Base-by-base conservation (phyloP, 2,113 vertebrate species). In the Peromyscus leucopus region DNA sequence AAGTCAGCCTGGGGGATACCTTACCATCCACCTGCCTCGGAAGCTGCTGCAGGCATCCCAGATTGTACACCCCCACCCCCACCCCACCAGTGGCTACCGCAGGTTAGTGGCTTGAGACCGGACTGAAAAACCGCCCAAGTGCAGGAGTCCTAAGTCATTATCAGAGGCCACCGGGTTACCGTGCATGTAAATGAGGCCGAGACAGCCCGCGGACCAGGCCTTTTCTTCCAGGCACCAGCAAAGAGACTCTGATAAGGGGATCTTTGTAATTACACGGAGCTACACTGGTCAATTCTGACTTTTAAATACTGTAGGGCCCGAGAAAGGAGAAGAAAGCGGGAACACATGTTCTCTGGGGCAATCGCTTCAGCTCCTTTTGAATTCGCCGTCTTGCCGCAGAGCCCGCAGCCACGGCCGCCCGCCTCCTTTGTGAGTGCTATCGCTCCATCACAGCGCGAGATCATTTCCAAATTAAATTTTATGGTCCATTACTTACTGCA, bases 391-490 rank as follows among this genome's bases (percentile, higher is more conserved):
- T 98, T 98, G 98, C 99, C 96, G 98, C 97, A 97, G 98, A 98
- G 98, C 89, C n/a, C 97, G 98, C 97, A 90, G 95, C 97, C 98
- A 97, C 98, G 98, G 97, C 98, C 97, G 98, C 97, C 97, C 98
- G 97, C 98, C 98, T 98, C 98, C 98, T 98, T 99, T 99, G 99
- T 99, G 99, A 98, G 97, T 97, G 96, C 97, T 98, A 99, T 99
- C 99, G 96, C 98, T 99, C 98, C 98, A 99, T 99, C 99, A 99
- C 99, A 98, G 99, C 98, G 98, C 99, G 99, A 99, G 99, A 99
- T 99, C 99, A 99, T 99, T 99, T 99, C 99, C 99, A 99, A 99
- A 99, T 99, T 99, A 99, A 99, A 99, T 99, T 99, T 99, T 99
- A 99, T 98, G 99, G 99, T 99, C 99, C 99, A 99, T 99, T 99